Base-by-base conservation (phyloP, 2,888 invertebrate species). In the Elmis aenea region DNA sequence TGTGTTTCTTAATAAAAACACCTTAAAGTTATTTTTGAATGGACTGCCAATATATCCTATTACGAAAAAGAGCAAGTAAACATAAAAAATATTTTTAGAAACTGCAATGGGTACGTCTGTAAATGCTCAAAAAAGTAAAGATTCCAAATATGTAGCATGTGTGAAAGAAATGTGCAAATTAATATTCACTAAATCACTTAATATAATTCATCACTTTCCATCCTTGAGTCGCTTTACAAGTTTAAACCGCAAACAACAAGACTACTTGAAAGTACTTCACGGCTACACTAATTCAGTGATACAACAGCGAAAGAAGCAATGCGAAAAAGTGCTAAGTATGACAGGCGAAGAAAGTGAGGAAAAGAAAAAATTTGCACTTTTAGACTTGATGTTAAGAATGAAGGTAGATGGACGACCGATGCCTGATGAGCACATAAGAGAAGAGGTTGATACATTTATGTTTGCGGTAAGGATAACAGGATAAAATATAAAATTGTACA, bases 51-150 rank as follows among this genome's bases (percentile, higher is more conserved):
- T n/a, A n/a, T n/a, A n/a, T n/a, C n/a, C n/a, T n/a, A n/a, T n/a
- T n/a, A n/a, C n/a, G n/a, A n/a, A n/a, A n/a, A n/a, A n/a, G n/a
- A n/a, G n/a, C n/a, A n/a, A n/a, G n/a, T n/a, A n/a, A n/a, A n/a
- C n/a, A n/a, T 18, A 18, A 18, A 5, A 8, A 5, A 6, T 6
- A 5, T 20, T 11, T 2, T 6, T 21, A 85, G 90, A 91, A 69
- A 82, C 87, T 4, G 84, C 90, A 6, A 91, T 92, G 90, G 91
- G 89, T 1, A 75, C 79, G 5, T 74, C 76, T 13, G 69, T 87
- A 0, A 72, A 84, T 57, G 85, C 87, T 0, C 88, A 89, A 61
- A 68, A 69, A 3, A 70, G 82, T 55, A 70, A 70, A 4, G 74
- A 83, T 45, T 81, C 83, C 0, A 74, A 77, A 46, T 89, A 88